A percentile compares a stretch with the other conserved stretches of the same genome.
These are phyloP conservation scores for Trididemnum clinides DNA, from an alignment of 23 tunicate species.

Conservation along the genomic window DNA sequence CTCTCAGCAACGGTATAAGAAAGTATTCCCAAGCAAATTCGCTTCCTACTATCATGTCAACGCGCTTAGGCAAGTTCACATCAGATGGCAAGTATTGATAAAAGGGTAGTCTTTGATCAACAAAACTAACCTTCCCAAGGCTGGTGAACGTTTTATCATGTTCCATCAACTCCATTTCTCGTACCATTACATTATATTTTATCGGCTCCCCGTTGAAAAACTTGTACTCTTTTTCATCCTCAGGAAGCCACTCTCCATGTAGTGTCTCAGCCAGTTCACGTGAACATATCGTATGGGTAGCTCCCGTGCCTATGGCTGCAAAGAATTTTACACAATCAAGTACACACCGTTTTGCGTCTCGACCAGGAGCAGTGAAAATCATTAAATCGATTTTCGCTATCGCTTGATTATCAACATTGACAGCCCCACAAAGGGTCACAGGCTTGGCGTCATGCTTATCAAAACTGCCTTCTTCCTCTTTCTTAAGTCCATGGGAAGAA, in stretches of 20 bases:
- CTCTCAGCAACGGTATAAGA: background rate
- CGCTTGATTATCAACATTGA: too few species aligned
- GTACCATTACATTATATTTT: background rate
- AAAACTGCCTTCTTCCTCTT: background rate
- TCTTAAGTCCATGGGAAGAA: background rate
- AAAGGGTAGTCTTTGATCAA: background rate
- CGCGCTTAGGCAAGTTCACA: background rate
- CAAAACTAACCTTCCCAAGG: background rate
- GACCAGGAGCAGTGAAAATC: background rate
- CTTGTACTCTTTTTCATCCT: background rate
- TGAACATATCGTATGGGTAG: background rate
- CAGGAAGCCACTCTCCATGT: background rate
- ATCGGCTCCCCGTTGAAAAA: background rate
- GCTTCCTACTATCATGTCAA: background rate
- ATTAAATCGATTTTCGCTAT: background rate
- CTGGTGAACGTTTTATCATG: background rate
- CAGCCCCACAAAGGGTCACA: background rate
- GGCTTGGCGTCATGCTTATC: background rate
- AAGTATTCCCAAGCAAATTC: background rate
- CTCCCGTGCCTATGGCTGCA: slow-evolving; percentile 19
- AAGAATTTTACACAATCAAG: too few species aligned
- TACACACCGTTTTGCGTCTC: too few species aligned
- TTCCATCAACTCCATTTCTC: background rate
- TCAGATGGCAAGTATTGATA: background rate
- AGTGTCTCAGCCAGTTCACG: background rate